These are phyloP conservation scores for Hyperoodon ampullatus DNA, from an alignment of 2,113 vertebrate genomes.

Conservation along the genomic window DNA sequence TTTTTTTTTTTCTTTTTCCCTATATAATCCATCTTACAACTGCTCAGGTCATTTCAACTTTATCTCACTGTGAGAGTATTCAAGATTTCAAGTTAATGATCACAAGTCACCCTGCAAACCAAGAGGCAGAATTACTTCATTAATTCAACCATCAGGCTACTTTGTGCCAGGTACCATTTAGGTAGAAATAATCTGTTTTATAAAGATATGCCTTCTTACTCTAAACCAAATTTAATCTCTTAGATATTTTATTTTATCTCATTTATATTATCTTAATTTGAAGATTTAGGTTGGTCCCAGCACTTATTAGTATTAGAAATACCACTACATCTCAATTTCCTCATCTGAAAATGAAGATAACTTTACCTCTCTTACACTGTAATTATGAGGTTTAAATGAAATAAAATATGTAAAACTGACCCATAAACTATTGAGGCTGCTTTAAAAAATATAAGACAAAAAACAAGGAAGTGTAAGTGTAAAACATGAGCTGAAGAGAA, in stretches of 20 bases:
- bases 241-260: background rate
- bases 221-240: background rate
- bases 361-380: background rate
- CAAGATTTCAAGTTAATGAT: background rate
- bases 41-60: background rate
- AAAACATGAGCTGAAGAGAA: background rate
- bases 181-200: background rate
- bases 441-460: slow-evolving; percentile 8
- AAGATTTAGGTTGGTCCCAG: background rate
- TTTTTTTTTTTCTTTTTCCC: background rate
- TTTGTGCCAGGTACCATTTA: background rate
- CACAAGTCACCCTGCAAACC: background rate
- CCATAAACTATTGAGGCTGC: background rate
- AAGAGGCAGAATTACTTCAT: background rate
- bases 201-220: background rate
- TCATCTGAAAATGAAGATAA: background rate
- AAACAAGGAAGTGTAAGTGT: background rate
- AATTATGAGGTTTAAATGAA: background rate
- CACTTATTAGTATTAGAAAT: background rate
- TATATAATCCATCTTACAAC: background rate
- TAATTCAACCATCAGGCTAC: background rate
- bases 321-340: background rate
- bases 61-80: background rate
- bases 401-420: background rate
- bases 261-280: background rate